phyloP scores from a whole-genome alignment of 2,113 vertebrate genomes.

The Toxotes chatareus region DNA sequence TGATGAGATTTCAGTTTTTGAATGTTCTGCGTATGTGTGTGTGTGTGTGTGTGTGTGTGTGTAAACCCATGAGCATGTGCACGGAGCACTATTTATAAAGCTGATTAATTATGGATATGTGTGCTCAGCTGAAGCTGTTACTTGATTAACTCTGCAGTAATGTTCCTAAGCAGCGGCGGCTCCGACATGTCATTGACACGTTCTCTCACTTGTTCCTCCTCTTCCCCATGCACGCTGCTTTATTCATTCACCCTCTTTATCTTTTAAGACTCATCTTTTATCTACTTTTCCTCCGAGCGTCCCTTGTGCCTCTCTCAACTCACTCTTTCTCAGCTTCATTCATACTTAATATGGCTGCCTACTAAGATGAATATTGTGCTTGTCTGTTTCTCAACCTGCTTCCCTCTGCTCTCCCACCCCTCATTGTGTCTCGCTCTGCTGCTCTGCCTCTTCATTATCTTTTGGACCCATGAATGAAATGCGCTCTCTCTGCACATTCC shows the following conservation, averaged over 20 bases:
- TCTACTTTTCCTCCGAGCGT: slow-evolving; percentile 50
- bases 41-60: slow-evolving; percentile 45
- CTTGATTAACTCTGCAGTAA: slow-evolving; percentile 65
- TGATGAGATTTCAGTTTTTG: slow-evolving; percentile 30
- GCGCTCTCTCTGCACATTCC: slow-evolving; percentile 76
- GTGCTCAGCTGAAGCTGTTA: slow-evolving; percentile 71
- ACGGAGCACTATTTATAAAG: slow-evolving; percentile 71
- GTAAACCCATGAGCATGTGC: slow-evolving; percentile 25
- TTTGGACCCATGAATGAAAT: slow-evolving; percentile 77
- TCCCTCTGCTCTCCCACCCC: slow-evolving; percentile 58
- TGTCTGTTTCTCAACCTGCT: slow-evolving; percentile 53
- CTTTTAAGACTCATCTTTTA: slow-evolving; percentile 55
- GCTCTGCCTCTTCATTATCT: slow-evolving; percentile 74
- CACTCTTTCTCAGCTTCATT: slow-evolving; percentile 59
- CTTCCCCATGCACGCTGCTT: slow-evolving; percentile 21
- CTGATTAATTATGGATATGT: slow-evolving; percentile 76
- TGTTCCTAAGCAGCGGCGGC: slow-evolving; percentile 41
- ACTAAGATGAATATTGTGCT: slow-evolving; percentile 64
- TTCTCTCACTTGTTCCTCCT: slow-evolving; percentile 51
- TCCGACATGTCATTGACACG: slow-evolving; percentile 54
- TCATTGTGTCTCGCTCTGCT: slow-evolving; percentile 74
- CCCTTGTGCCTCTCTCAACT: slow-evolving; percentile 46
- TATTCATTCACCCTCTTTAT: slow-evolving; percentile 45
- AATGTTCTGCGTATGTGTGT: slow-evolving; percentile 15
- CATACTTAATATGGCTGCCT: slow-evolving; percentile 69